phyloP scores from a whole-genome alignment of 2,113 vertebrate species.

The Paratilapia polleni region DNA sequence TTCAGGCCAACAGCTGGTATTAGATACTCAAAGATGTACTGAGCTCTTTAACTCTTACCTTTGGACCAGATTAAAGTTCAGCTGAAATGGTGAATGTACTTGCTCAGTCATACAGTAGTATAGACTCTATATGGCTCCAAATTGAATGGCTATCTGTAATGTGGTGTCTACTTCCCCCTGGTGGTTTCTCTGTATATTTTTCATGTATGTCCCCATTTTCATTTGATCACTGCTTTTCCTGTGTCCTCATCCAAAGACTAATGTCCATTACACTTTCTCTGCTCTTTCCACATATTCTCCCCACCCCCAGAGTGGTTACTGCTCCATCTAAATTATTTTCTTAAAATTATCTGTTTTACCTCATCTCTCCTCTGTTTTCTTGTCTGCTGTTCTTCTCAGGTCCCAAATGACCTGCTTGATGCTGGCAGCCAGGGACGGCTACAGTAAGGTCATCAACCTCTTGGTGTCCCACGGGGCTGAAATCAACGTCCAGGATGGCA shows the following conservation, averaged over 20 bases:
- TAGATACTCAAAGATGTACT: too few relatives aligned
- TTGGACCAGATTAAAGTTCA: too few relatives aligned
- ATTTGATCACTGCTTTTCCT: not conserved
- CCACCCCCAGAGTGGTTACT: not conserved
- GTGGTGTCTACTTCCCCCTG: conserved; percentile 51
- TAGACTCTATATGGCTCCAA: not conserved
- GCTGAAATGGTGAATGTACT: not conserved
- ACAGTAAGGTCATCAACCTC: conserved; percentile 84
- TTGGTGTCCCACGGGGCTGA: conserved; percentile 87
- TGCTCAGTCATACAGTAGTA: not conserved
- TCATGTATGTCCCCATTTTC: not conserved
- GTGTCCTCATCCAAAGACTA: not conserved
- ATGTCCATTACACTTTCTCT: not conserved
- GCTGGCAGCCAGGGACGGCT: conserved; percentile 86
- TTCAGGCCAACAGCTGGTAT: too few relatives aligned
- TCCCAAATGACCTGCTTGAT: conserved; percentile 89
- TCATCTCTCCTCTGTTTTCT: not conserved
- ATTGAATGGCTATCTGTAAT: not conserved
- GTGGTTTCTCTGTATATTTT: conserved; percentile 12
- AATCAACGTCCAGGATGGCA: conserved; percentile 84
- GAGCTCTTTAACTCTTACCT: too few relatives aligned
- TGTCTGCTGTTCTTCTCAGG: conserved; percentile 69
- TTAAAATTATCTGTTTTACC: not conserved
- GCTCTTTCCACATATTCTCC: not conserved
- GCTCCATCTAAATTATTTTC: not conserved